Conservation (phyloP, 2,888 invertebrate species). For the Athrips mouffetella region DNA sequence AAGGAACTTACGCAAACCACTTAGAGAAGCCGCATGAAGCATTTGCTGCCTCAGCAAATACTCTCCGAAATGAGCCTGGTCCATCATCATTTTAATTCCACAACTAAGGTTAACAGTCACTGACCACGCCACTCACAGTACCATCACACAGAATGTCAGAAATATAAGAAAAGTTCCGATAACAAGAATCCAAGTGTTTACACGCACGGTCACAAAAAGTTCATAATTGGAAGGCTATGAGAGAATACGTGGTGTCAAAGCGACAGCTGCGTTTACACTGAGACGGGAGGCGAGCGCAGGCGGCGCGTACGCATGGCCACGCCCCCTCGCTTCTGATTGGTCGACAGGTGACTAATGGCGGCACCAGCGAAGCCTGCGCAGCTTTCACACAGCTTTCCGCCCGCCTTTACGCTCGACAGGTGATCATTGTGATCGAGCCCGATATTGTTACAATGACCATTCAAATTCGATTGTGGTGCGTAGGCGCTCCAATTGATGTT, state of each 20-base stretch:
- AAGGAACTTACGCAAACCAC: slow-evolving; percentile 61
- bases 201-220: slow-evolving; percentile 47
- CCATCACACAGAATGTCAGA: slow-evolving; percentile 34
- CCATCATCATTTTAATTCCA: slow-evolving; percentile 65
- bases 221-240: slow-evolving; percentile 55
- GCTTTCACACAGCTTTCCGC: slow-evolving; percentile 59
- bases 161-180: slow-evolving; percentile 14
- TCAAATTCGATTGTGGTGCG: slow-evolving; percentile 50
- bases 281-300: slow-evolving; percentile 44
- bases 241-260: slow-evolving; percentile 47
- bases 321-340: slow-evolving; percentile 56
- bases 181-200: slow-evolving; percentile 29
- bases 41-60: slow-evolving; percentile 73
- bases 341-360: slow-evolving; percentile 48
- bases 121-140: slow-evolving; percentile 44
- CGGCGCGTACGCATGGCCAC: slow-evolving; percentile 68
- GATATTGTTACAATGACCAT: slow-evolving; percentile 41
- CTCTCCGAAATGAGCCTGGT: slow-evolving; percentile 71
- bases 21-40: slow-evolving; percentile 69
- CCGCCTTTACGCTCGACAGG: slow-evolving; percentile 62
- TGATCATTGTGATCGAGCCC: slow-evolving; percentile 57
- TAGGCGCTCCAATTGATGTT: slow-evolving; percentile 46
- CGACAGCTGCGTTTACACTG: slow-evolving; percentile 70
- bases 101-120: slow-evolving; percentile 43
- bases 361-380: slow-evolving; percentile 51